phyloP scores from a whole-genome alignment of 2,797 vertebrate genomes.

The Phalanger gymnotis region DNA sequence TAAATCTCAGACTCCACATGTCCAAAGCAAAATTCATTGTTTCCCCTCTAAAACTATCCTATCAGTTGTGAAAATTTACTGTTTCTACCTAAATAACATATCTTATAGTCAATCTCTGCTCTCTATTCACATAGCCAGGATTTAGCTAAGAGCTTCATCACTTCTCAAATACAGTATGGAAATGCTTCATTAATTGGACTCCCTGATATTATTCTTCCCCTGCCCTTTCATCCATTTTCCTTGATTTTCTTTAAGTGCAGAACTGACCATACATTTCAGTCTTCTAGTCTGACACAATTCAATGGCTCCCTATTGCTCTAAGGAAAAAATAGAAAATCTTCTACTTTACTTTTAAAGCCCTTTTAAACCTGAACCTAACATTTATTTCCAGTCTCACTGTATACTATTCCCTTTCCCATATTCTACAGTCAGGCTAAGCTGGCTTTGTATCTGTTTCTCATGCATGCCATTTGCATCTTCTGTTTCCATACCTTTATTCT shows the following conservation, averaged over 20 bases:
- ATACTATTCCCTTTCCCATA: neutral
- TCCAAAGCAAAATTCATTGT: neutral
- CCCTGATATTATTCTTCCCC: neutral
- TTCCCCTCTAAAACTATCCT: neutral
- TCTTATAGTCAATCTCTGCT: neutral
- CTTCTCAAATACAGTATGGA: neutral
- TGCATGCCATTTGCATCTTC: too few relatives aligned
- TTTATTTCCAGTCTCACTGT: neutral
- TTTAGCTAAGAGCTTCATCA: neutral
- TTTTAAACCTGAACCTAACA: neutral
- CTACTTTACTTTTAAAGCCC: neutral
- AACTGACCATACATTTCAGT: neutral
- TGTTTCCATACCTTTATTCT: neutral
- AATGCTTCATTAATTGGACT: neutral
- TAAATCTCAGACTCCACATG: neutral
- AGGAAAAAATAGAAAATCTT: neutral
- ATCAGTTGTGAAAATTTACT: neutral
- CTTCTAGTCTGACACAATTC: neutral
- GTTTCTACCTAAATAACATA: neutral
- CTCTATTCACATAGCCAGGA: neutral
- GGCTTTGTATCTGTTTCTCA: neutral
- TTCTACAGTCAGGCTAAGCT: neutral
- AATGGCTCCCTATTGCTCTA: neutral
- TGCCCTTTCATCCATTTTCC: neutral
- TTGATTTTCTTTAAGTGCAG: neutral